Conservation (phyloP, 2,888 invertebrate species). For the Drosophila robusta region DNA sequence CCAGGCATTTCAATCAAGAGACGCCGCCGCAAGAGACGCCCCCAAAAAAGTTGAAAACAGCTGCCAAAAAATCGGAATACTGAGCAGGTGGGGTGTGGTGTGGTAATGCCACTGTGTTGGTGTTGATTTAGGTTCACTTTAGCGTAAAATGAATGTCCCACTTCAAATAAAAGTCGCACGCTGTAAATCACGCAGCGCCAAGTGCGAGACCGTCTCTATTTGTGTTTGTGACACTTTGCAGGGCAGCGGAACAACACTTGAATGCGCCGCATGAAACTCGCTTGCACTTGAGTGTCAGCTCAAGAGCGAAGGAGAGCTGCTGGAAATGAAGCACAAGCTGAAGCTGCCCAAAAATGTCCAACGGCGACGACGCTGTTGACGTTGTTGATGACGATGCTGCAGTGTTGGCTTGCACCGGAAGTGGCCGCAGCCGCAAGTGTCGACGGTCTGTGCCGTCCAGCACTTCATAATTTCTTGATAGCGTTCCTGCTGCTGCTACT, state of each 20-base stretch:
- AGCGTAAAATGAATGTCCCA: slow-evolving; percentile 79
- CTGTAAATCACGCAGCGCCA: slow-evolving; percentile 76
- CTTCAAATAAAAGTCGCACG: slow-evolving; percentile 80
- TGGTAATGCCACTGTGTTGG: slow-evolving; percentile 32
- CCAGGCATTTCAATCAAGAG: slow-evolving; percentile 77
- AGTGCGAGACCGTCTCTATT: slow-evolving; percentile 59
- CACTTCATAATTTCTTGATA: slow-evolving; percentile 77
- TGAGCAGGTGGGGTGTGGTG: slow-evolving; percentile 17
- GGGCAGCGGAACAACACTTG: slow-evolving; percentile 55
- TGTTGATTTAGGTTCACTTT: slow-evolving; percentile 81
- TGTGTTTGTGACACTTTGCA: slow-evolving; percentile 77
- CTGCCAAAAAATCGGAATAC: slow-evolving; percentile 62
- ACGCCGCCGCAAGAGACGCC: slow-evolving; percentile 58
- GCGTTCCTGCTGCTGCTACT: slow-evolving; percentile 39
- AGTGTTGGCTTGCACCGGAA: slow-evolving; percentile 60
- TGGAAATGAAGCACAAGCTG: neutral
- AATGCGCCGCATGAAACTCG: slow-evolving; percentile 72
- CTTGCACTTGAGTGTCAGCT: slow-evolving; percentile 76
- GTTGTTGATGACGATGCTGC: slow-evolving; percentile 59
- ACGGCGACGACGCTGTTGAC: slow-evolving; percentile 58
- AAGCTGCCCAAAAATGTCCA: slow-evolving; percentile 66
- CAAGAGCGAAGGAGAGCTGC: slow-evolving; percentile 21
- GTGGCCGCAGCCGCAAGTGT: slow-evolving; percentile 75
- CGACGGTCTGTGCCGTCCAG: slow-evolving; percentile 62
- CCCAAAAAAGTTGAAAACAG: slow-evolving; percentile 32